Evolutionary conservation across 2,888 invertebrate genomes (phyloP).

Genomic region (Eupeodes latifasciatus): DNA sequence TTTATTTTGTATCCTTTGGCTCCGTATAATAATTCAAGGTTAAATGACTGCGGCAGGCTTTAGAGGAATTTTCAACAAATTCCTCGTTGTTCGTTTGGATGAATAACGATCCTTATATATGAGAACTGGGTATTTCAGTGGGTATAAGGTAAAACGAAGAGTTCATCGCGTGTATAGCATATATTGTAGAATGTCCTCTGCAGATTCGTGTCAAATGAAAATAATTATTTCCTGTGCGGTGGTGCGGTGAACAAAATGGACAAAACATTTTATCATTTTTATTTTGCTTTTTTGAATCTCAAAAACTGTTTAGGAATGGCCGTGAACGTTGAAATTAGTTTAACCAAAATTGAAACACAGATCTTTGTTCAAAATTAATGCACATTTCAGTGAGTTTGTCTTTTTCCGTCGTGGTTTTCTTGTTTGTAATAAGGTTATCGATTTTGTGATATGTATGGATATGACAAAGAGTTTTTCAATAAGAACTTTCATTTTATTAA

Average conservation of each 20-base stretch:
- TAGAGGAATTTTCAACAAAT: neutral
- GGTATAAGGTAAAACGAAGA: neutral
- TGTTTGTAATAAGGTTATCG: neutral
- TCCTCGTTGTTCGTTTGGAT: neutral
- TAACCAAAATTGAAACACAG: neutral
- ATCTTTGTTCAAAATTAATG: neutral
- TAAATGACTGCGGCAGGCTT: slow-evolving; percentile 1
- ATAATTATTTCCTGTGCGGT: slow-evolving; percentile 3
- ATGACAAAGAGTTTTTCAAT: no score
- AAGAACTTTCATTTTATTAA: no score
- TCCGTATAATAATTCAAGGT: slow-evolving; percentile 5
- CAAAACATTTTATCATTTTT: neutral
- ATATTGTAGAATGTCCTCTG: neutral
- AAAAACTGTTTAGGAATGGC: neutral
- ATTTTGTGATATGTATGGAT: neutral
- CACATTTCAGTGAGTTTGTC: neutral
- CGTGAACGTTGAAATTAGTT: neutral
- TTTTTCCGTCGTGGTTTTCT: neutral
- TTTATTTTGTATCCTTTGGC: neutral
- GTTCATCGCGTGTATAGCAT: neutral
- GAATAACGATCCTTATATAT: slow-evolving; percentile 4
- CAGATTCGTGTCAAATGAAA: slow-evolving; percentile 21
- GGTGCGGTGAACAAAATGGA: neutral
- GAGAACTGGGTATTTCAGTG: neutral
- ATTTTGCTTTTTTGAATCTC: neutral